Base-by-base conservation (phyloP, 2,113 vertebrate genomes). In the Corvus cornix region DNA sequence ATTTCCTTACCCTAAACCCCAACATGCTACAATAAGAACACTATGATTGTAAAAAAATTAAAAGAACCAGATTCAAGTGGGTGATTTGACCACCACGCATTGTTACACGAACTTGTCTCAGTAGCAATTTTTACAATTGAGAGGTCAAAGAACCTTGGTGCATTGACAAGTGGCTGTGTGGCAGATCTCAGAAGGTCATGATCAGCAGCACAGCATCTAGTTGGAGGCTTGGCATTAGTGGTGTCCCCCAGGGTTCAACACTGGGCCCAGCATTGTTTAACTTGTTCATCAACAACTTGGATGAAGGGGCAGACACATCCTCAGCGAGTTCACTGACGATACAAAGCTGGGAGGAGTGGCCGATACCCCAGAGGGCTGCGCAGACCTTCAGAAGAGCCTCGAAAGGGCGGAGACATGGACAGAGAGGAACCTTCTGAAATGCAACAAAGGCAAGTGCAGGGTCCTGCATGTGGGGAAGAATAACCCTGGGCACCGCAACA, bases 281-380 rank as follows among this genome's bases (percentile, higher is more conserved):
- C 14, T 59, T 67, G 2, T 7, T 46, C 23, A 44, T 52, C 46
- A 52, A 1, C 17, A 19, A 44, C 11, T 67, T 58, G 13, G 23
- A 28, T 13, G 19, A 59, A 51, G 35, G 14, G 18, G 1, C 10
- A 67, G 39, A 30, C 23, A 4, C 3, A 19, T 33, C 16, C 60
- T 22, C 52, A 52, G 37, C 1, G 12, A 44, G 39, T 17, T 52
- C 28, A 11, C 4, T 21, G n/a, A 26, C 8, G 16, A 10, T 27
- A 58, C 13, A 52, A 7, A 39, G 8, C 27, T 74, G 48, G 44
- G 18, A 73, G 18, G 11, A 37, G 43, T 8, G 10, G 23, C 16
- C 0, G 0, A 55, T 53, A 17, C 5, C 39, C n/a, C n/a, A 30
- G 24, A 0, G 56, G 24, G 6, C 10, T 0, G 0, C 21, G 52